These are phyloP conservation scores for Apamea monoglypha DNA, from an alignment of 2,888 invertebrate species.

Conservation along the genomic window DNA sequence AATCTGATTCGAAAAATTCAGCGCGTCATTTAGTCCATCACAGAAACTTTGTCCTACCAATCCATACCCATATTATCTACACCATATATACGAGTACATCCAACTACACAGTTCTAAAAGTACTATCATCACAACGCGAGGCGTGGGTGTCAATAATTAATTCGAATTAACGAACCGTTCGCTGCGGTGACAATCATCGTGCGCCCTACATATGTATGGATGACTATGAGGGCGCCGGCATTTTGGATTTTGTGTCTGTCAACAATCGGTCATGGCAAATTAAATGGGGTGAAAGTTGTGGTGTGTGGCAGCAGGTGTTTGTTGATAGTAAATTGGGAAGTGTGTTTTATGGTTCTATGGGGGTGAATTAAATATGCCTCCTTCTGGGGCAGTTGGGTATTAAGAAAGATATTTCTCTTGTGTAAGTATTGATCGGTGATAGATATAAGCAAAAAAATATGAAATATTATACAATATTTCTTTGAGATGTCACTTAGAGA, in stretches of 20 bases:
- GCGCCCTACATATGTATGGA: constrained; percentile 17
- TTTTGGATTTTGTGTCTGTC: constrained; percentile 47
- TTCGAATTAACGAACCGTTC: constrained; percentile 64
- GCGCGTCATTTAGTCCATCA: background rate
- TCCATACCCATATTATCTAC: background rate
- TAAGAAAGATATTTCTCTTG: background rate
- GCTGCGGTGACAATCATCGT: constrained; percentile 55
- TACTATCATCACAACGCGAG: constrained; percentile 38
- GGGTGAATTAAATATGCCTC: background rate
- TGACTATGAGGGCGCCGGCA: constrained; percentile 29
- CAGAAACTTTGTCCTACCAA: background rate
- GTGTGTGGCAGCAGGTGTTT: constrained; percentile 4
- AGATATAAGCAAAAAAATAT: background rate
- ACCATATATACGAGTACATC: background rate
- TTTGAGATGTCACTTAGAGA: too few species aligned
- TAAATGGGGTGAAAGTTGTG: constrained; percentile 36
- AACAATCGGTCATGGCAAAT: constrained; percentile 40
- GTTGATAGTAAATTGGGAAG: background rate
- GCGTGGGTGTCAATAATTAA: constrained; percentile 62
- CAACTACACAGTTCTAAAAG: constrained; percentile 9
- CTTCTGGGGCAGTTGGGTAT: background rate
- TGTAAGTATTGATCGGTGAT: background rate
- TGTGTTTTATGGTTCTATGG: background rate
- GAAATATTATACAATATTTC: background rate
- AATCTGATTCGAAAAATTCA: background rate